Base-by-base conservation (phyloP, 2,113 vertebrate species). In the Melanocharis versteri region DNA sequence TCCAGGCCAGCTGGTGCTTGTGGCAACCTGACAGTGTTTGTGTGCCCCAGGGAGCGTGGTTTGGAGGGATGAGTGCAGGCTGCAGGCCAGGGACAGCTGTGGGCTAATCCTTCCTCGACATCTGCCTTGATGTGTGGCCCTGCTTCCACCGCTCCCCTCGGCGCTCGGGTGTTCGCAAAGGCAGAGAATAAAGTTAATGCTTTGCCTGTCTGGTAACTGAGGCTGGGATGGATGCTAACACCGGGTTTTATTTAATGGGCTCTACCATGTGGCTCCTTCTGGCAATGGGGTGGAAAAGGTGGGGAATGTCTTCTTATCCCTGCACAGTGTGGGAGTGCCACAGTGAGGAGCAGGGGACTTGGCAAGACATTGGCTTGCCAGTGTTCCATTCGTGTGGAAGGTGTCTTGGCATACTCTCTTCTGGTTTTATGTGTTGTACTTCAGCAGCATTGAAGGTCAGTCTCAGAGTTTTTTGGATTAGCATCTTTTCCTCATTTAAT, bases 1-100 rank as follows among this genome's bases (percentile, higher is more conserved):
- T 47, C 44, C 53, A 30, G 84, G 50, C 37, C 89, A 91, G 85
- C 62, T 92, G 93, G 65, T 89, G 84, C 68, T 15, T 6, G 39
- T 84, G 83, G 72, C 42, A 28, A 1, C 61, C 72, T 64, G 77
- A 24, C 65, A 83, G 73, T 9, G n/a, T 6, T 30, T 22, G 58
- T 69, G 66, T 81, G 75, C 62, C 70, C 83, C 44, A 6, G 88
- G 87, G 70, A 87, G 50, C 2, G 18, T 39, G 76, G 44, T 20
- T 80, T 58, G 72, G 51, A 81, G 72, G 90, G 82, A 23, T 51
- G 84, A 79, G 66, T 2, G 48, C 4, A 65, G 45, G 89, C 83
- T 54, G 68, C 44, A 48, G 87, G 83, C 83, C 87, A 89, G 90
- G 80, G 62, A 79, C 87, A 94, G 81, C 94, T 95, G 94, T 54